Percentiles rank a stretch among this genome's conserved stretches.
Conservation (phyloP, 2,888 invertebrate species). For the Amphipoea oculea region DNA sequence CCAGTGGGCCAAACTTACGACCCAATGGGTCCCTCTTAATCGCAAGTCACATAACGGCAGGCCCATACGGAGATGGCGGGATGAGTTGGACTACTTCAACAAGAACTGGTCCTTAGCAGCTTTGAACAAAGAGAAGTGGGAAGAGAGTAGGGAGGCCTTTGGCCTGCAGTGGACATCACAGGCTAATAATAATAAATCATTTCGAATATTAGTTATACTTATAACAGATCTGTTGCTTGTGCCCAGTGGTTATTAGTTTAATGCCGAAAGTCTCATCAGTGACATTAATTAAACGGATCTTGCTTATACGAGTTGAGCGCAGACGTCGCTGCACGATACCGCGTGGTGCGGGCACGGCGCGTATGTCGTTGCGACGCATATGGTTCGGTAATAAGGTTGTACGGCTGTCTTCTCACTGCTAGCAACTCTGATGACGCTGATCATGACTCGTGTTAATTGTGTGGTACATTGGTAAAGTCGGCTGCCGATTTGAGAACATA, state of each 20-base stretch:
- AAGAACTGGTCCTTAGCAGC: no score
- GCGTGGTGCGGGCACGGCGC: slow-evolving; percentile 36
- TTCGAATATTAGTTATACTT: slow-evolving; percentile 17
- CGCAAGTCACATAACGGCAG: no score
- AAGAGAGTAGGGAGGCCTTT: no score
- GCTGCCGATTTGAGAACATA: slow-evolving; percentile 51
- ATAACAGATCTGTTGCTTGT: background rate
- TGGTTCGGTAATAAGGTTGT: slow-evolving; percentile 56
- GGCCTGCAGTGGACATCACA: no score
- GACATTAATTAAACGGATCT: slow-evolving; percentile 16
- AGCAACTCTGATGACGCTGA: slow-evolving; percentile 51
- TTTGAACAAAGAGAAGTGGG: no score
- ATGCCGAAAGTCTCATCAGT: background rate
- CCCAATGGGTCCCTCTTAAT: no score
- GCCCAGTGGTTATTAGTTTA: slow-evolving; percentile 7
- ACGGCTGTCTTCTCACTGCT: slow-evolving; percentile 74
- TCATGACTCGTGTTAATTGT: slow-evolving; percentile 25
- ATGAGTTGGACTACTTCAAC: no score
- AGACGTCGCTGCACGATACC: slow-evolving; percentile 46
- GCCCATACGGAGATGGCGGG: no score
- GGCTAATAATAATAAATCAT: no score
- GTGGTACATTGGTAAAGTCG: slow-evolving; percentile 27
- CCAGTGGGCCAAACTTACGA: no score
- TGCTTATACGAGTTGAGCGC: slow-evolving; percentile 10
- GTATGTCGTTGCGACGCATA: slow-evolving; percentile 40